These are phyloP conservation scores for Macrosiphum euphorbiae DNA, from an alignment of 2,888 invertebrate genomes.

Conservation along the genomic window DNA sequence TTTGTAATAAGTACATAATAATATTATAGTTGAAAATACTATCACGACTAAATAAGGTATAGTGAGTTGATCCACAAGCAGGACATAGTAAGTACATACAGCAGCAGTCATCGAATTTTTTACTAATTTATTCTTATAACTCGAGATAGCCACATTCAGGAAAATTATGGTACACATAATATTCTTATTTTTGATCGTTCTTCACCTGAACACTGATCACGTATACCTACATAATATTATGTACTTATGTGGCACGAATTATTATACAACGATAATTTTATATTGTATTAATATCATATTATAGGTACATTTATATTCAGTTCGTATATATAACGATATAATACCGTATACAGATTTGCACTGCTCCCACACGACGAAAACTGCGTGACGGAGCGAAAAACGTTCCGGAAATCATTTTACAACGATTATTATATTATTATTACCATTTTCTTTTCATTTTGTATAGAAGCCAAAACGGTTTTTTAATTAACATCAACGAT, in stretches of 20 bases:
- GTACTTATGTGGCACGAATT: background rate
- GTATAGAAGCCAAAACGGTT: constrained; percentile 30
- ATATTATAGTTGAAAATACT: background rate
- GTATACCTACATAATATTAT: background rate
- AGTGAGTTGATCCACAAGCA: background rate
- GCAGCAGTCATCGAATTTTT: background rate
- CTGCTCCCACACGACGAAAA: background rate
- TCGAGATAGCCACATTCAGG: background rate
- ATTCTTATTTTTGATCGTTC: background rate
- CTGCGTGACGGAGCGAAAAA: constrained; percentile 38
- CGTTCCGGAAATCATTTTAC: constrained; percentile 4
- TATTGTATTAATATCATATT: background rate
- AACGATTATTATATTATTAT: constrained; percentile 5
- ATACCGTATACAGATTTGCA: background rate
- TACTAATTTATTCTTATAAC: background rate
- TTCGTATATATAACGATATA: background rate
- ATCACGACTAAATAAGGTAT: background rate
- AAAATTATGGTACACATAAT: background rate
- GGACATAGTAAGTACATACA: no score
- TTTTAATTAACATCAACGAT: constrained; percentile 28
- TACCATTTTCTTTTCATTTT: background rate
- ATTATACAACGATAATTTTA: background rate
- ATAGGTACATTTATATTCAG: background rate
- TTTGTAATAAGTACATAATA: background rate
- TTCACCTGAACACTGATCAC: background rate